Percentiles rank a stretch among this genome's conserved stretches.
These are phyloP conservation scores for Podarcis lilfordi DNA, from an alignment of 2,797 vertebrate genomes.

Conservation along the genomic window DNA sequence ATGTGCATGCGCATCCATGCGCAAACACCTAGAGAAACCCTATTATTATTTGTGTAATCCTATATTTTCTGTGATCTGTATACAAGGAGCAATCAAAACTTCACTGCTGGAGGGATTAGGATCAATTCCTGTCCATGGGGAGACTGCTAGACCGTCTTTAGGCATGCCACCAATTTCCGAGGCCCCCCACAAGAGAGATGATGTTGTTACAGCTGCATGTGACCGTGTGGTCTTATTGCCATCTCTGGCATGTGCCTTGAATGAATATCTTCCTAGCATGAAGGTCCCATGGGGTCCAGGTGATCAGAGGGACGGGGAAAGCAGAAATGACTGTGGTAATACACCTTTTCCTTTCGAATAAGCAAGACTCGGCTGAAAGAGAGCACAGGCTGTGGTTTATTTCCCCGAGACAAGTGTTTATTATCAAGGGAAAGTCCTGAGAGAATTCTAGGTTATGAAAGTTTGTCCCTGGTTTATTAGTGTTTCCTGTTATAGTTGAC, in stretches of 20 bases:
- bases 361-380: background rate
- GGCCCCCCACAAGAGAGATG: background rate
- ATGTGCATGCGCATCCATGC: background rate
- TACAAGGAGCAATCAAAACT: conserved; percentile 10
- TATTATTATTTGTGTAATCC: conserved; percentile 2
- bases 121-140: background rate
- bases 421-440: conserved; percentile 24
- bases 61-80: conserved; percentile 13
- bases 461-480: conserved; percentile 38
- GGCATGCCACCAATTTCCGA: background rate
- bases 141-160: background rate
- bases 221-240: background rate
- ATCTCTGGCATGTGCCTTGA: background rate
- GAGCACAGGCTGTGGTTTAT: background rate
- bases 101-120: conserved; percentile 1
- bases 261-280: background rate
- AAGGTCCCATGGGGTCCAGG: background rate
- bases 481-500: conserved; percentile 2
- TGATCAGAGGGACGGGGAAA: conserved; percentile 12
- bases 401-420: conserved; percentile 22
- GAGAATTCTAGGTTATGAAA: conserved; percentile 43
- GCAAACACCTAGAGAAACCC: background rate
- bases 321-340: conserved; percentile 15
- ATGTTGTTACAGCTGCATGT: background rate
- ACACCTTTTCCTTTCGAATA: conserved; percentile 18